Base-by-base conservation (phyloP, 35 echinoderm and acorn worm species). In the Diadema setosum region DNA sequence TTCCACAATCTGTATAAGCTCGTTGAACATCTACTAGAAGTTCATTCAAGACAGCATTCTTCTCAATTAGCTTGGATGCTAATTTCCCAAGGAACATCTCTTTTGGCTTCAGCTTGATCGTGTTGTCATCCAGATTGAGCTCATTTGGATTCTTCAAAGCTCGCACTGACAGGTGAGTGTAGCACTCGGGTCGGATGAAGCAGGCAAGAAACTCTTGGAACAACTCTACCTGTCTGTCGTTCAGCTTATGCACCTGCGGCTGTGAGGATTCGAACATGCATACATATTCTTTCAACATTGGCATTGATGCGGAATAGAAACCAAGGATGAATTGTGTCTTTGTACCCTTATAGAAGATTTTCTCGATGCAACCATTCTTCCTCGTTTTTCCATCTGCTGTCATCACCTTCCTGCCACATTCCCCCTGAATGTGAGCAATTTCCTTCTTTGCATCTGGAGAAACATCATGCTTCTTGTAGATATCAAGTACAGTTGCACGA, bases 231-330 rank as follows among this genome's bases (percentile, higher is more conserved):
- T 46, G n/a, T 29, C 39, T 26, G 30, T 87, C 85, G 78, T 87
- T 20, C 69, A 87, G 45, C 39, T 87, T 87, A 49, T 87, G 85
- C 56, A 86, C 46, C 40, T 67, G 41, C 5, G 64, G 32, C 17
- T 50, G 30, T 14, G 45, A 25, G 29, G 14, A 49, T 30, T 87
- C 39, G 67, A 87, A 87, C 5, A 40, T 11, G 24, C 41, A 45
- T 18, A 87, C 65, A 52, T 44, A 87, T 5, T 87, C 58, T 49
- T 87, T 74, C 64, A 87, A 50, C 14, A 87, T 40, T 87, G 85
- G 85, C 29, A 87, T 20, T 20, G 43, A 25, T 15, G 42, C 58
- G 16, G 65, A 14, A 55, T 87, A 87, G 35, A 87, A 87, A 15
- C 58, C 20, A 16, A 87, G 85, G 14, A 87, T 17, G 17, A 87